Evolutionary conservation across 2,888 invertebrate species (phyloP).

Genomic region (Hydrotaea diabolus): DNA sequence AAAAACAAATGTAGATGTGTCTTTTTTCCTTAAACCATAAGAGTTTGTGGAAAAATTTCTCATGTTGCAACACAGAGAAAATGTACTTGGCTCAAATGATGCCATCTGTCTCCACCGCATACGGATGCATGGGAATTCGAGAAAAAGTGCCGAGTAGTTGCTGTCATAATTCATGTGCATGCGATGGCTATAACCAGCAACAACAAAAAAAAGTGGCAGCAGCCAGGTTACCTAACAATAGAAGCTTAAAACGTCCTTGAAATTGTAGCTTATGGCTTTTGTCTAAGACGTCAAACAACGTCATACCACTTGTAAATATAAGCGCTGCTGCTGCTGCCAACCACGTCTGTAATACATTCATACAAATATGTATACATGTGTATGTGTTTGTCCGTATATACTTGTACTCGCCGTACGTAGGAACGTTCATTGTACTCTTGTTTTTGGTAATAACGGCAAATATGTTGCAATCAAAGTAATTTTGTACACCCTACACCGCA

Average conservation of each 20-base stretch:
- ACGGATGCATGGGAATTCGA: background rate
- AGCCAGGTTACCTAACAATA: constrained; percentile 43
- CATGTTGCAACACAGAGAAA: constrained; percentile 40
- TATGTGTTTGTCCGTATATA: background rate
- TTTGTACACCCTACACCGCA: too few species aligned
- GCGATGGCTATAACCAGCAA: background rate
- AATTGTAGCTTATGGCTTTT: constrained; percentile 58
- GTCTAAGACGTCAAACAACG: constrained; percentile 55
- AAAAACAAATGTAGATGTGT: too few species aligned
- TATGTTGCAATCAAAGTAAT: constrained; percentile 49
- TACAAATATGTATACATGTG: background rate
- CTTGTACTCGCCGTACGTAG: background rate
- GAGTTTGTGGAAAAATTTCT: constrained; percentile 32
- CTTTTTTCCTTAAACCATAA: background rate
- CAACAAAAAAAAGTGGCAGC: background rate
- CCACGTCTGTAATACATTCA: background rate
- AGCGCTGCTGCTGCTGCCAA: background rate
- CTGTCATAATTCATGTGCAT: background rate
- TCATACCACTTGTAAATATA: background rate
- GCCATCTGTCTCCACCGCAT: background rate
- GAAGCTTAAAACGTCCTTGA: constrained; percentile 66
- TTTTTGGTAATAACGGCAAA: constrained; percentile 43
- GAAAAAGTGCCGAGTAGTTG: background rate
- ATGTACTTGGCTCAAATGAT: constrained; percentile 31
- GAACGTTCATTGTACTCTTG: constrained; percentile 16